Evolutionary conservation across 2,888 invertebrate species (phyloP).

Genomic region (Elysia crispata): DNA sequence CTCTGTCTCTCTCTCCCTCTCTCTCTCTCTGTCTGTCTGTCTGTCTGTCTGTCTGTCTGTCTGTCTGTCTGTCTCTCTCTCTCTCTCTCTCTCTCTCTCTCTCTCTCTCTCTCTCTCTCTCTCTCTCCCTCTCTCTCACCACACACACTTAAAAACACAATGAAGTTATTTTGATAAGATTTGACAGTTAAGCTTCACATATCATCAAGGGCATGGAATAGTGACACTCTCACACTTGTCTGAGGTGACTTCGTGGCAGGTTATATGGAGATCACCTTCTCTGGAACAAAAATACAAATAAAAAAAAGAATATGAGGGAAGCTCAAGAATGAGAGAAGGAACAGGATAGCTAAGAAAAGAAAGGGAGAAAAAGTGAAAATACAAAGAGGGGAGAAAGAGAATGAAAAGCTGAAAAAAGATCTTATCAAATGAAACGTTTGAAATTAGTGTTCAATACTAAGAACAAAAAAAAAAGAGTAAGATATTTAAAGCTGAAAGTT

Average conservation of each 20-base stretch:
- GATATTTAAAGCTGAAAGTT: background rate
- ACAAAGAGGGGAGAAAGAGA: no score
- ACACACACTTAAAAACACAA: no score
- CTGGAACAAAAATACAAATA: conserved; percentile 38
- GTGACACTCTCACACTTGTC: conserved; percentile 62
- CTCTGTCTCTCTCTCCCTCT: conserved; percentile 12
- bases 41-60: background rate
- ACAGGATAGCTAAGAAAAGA: background rate
- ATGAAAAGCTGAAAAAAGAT: no score
- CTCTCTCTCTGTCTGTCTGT: background rate
- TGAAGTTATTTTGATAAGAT: no score
- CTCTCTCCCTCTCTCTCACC: background rate
- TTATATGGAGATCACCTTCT: conserved; percentile 66
- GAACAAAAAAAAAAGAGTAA: no score
- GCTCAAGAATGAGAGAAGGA: background rate
- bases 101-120: background rate
- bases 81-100: conserved; percentile 14
- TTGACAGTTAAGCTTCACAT: no score
- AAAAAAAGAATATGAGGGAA: background rate
- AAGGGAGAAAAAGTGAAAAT: no score
- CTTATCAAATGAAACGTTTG: no score
- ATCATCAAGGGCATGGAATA: conserved; percentile 49
- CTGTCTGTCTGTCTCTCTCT: background rate
- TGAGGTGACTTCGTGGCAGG: conserved; percentile 63
- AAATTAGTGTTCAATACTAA: no score